phyloP scores from a whole-genome alignment of 2,113 vertebrate species.

The Porphyrio hochstetteri region DNA sequence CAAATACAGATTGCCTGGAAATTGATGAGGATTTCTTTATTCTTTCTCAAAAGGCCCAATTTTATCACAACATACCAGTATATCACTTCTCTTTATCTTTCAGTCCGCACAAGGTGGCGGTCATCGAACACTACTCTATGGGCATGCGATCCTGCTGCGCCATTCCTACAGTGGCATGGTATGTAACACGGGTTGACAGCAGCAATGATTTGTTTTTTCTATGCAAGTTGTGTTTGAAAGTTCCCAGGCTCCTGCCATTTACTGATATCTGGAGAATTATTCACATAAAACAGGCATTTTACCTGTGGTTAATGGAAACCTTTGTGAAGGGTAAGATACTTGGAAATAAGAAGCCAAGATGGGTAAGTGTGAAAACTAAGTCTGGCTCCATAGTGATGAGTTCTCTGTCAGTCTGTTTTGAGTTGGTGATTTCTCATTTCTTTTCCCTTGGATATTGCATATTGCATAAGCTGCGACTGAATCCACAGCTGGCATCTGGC shows the following conservation, averaged over 20 bases:
- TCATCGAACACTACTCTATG: conserved; percentile 92
- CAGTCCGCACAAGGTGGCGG: conserved; percentile 91
- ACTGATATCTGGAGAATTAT: background rate
- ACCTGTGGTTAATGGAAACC: background rate
- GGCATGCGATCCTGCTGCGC: conserved; percentile 91
- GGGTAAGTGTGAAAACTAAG: background rate
- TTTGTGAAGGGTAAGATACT: background rate
- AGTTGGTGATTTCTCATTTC: background rate
- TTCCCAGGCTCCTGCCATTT: background rate
- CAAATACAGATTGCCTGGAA: background rate
- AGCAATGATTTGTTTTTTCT: background rate
- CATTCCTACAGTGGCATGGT: conserved; percentile 98
- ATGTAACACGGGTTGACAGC: conserved; percentile 6
- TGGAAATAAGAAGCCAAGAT: background rate
- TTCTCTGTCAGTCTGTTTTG: background rate
- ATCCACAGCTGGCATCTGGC: background rate
- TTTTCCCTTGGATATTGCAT: background rate
- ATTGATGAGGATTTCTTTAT: background rate
- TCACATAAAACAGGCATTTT: background rate
- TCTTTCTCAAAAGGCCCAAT: background rate
- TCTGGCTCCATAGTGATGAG: background rate
- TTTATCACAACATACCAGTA: background rate
- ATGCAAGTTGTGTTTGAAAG: background rate
- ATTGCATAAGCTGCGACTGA: background rate
- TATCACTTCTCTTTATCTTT: background rate